Base-by-base conservation (phyloP, 2,113 vertebrate species). In the Rhegmatorhina hoffmannsi region DNA sequence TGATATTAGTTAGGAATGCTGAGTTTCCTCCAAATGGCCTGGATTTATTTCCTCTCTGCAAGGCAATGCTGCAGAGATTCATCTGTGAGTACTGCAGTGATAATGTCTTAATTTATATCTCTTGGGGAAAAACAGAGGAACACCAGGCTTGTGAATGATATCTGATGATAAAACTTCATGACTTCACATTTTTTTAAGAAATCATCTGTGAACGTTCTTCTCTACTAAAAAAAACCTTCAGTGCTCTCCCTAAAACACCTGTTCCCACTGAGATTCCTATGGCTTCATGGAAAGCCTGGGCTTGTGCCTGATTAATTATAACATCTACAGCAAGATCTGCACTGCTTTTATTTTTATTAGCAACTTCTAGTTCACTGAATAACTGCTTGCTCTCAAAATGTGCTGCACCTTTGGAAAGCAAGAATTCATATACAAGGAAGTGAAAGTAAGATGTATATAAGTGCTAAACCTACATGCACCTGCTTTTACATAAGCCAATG, bases 41-140 rank as follows among this genome's bases (percentile, higher is more conserved):
- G 49, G 50, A 84, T 96, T 96, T 96, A 94, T 97, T 92, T 96
- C 36, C 38, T 60, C 58, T 92, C 79, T 88, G 50, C 26, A 13
- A 96, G 79, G 56, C 58, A 84, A 62, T 50, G 60, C 40, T 89
- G 76, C 60, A 91, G 87, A 94, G 59, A 92, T 83, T 89, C 46
- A 73, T 83, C 84, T 89, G 47, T 0, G 5, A 59, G 13, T 62
- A 44, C 79, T 92, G 86, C 69, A 92, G 60, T 66, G 56, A 78
- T 91, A 88, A 83, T 56, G 20, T 89, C 79, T 95, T 94, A 75
- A 96, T 95, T 94, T 93, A 78, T 88, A 29, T 55, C 59, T 95
- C 87, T 44, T 40, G 55, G 47, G 63, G 69, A 56, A 28, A 86
- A 93, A 84, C 43, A 94, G 60, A 92, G 29, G 74, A 94, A 91